Evolutionary conservation across 2,797 vertebrate species (phyloP), one percentile per base, ranked within the genome.

Genomic region (Hippocampus kuda): DNA sequence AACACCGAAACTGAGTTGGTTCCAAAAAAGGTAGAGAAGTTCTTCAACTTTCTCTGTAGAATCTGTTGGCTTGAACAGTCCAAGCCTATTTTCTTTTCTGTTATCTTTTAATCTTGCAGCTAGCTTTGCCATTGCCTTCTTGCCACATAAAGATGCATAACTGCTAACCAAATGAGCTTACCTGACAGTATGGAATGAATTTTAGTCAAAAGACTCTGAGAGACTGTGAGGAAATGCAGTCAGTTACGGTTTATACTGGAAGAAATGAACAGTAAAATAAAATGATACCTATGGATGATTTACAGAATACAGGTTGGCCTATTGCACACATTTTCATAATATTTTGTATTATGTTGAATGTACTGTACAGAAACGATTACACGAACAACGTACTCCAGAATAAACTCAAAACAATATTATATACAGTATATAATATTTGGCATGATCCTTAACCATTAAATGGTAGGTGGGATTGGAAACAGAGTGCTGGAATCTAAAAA

Each of bases 111-210:
- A 65, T 74, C 41, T 67, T 71, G 74, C 77, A 65, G 80, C 66
- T 74, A 57, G 78, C 72, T 77, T 79, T 85, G 73, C 72, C 51
- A 62, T 80, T 77, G 82, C 84, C 82, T 83, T 77, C 71, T 68
- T 72, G 56, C 74, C 61, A 76, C 71, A 46, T 16, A 71, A 79
- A 77, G 74, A 71, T 78, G 75, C 77, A 44, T 71, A 63, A 78
- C 75, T 7, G 41, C 66, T 68, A 65, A 61, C 70, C 69, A 42
- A 60, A 62, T 68, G 66, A n/a, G 61, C 26, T 64, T 64, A 59
- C 5, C 8, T 30, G 9, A 38, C 18, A 38, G 30, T 61, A 34
- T 34, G 59, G 20, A 8, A 38, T 61, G 6, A 38, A 20, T 61
- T 26, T 38, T 18, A 61, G 10, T 34, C n/a, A 16, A 64, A 42